Evolutionary conservation across 2,113 vertebrate species (phyloP), one percentile per base, ranked within the genome.

Genomic region (Delphinapterus leucas): DNA sequence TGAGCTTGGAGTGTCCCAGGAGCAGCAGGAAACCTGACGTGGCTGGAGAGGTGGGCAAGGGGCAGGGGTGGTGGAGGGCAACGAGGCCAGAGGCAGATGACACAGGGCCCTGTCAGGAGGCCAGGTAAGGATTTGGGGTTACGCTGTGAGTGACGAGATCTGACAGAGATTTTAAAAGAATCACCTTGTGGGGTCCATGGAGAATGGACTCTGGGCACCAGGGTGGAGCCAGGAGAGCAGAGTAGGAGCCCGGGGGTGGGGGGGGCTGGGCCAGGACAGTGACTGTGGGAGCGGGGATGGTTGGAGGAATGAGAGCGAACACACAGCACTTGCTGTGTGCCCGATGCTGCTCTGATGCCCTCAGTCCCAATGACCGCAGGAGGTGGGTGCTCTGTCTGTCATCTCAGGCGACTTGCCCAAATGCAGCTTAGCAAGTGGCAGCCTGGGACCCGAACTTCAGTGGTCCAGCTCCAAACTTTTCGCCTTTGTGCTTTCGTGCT

Each of bases 311-410:
- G 63, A 31, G 2, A 26, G 63, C 6, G 13, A 6, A 31, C 63
- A 6, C 63, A 31, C 28, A 65, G 63, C 28, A 65, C 28, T 21
- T 31, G 13, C 63, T 5, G 5, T 65, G 63, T 14, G 12, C 63
- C 61, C 0, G 12, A 14, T 5, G 0, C 28, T 23, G 12, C 26
- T 31, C 63, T 31, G 63, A 31, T 1, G 5, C 63, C 63, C 28
- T 31, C 13, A 3, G 2, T 14, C 11, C 28, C 26, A 49, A 10
- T 4, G 2, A 49, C 26, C 28, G 15, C 4, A 17, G 74, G 28
- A 49, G 55, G 55, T 20, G 74, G 28, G 28, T 1, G 63, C 63
- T 6, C 4, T 31, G 61, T 31, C 61, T 63, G 63, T 65, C 28
- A 11, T n/a, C 76, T 23, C 31, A n/a, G 31, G 49, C 33, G 18